A percentile compares a stretch with the other conserved stretches of the same genome.
These are phyloP conservation scores for Ephydatia muelleri DNA, from an alignment of 37 sponge, comb jelly and placozoan genomes.

Conservation along the genomic window DNA sequence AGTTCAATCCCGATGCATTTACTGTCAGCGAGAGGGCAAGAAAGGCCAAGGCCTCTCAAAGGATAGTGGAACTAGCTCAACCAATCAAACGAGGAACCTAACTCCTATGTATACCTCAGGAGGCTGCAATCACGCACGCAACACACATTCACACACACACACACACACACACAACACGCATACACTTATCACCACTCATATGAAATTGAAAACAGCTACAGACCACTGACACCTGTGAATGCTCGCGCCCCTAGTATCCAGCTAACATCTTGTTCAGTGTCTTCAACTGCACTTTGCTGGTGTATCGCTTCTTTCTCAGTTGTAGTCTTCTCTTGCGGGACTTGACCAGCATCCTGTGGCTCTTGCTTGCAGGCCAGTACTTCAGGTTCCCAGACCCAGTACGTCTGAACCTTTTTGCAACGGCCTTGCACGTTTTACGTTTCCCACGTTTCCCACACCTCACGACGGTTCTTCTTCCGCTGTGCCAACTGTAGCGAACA, in stretches of 20 bases:
- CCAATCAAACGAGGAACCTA: slow-evolving; percentile 65
- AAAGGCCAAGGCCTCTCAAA: slow-evolving; percentile 77
- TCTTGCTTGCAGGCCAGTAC: slow-evolving; percentile 74
- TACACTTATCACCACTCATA: no score
- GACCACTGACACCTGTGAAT: neutral
- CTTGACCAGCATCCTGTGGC: slow-evolving; percentile 69
- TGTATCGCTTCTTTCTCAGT: slow-evolving; percentile 57
- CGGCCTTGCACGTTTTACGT: slow-evolving; percentile 82
- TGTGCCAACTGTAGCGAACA: slow-evolving; percentile 1
- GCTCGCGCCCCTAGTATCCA: slow-evolving; percentile 37
- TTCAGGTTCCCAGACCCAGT: slow-evolving; percentile 86
- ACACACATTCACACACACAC: neutral
- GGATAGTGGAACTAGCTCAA: slow-evolving; percentile 90
- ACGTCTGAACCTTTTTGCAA: slow-evolving; percentile 73
- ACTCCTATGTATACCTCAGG: neutral
- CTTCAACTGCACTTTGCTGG: slow-evolving; percentile 70
- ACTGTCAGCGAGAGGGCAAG: slow-evolving; percentile 82
- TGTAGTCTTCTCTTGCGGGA: slow-evolving; percentile 36
- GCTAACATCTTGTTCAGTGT: slow-evolving; percentile 83
- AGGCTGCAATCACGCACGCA: no score
- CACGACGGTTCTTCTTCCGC: slow-evolving; percentile 44
- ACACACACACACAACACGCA: neutral
- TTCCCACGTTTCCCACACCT: slow-evolving; percentile 75
- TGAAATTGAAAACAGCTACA: no score
- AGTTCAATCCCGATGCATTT: slow-evolving; percentile 96